Percentiles rank a stretch among this genome's conserved stretches.
These are phyloP conservation scores for Nymphalis c-album DNA, from an alignment of 2,888 invertebrate genomes.

Conservation along the genomic window DNA sequence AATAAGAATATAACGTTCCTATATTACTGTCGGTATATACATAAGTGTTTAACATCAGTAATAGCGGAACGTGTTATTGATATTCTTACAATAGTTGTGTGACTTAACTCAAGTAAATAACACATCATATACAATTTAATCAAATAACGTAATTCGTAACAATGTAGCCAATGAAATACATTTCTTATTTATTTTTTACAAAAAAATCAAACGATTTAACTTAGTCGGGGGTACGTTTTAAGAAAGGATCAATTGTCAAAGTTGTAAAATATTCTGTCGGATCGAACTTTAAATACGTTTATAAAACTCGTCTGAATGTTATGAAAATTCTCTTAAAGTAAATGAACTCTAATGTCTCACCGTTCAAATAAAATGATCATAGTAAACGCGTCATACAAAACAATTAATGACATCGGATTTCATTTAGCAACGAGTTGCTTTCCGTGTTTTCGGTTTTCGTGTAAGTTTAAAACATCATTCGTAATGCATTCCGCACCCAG, in stretches of 20 bases:
- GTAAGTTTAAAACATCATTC: no score
- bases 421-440: no score
- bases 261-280: conserved; percentile 9
- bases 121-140: background rate
- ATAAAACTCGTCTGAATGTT: background rate
- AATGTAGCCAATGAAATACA: background rate
- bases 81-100: background rate
- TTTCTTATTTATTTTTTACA: background rate
- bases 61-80: background rate
- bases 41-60: background rate
- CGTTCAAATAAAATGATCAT: no score
- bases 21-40: background rate
- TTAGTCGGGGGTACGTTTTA: background rate
- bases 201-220: background rate
- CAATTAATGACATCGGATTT: no score
- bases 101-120: background rate
- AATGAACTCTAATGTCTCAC: no score
- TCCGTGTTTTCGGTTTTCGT: no score
- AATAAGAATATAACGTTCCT: background rate
- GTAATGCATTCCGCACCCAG: no score
- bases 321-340: no score
- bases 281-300: conserved; percentile 10
- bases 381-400: no score
- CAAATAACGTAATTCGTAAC: background rate
- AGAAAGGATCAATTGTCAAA: conserved; percentile 3